Evolutionary conservation across 2,113 vertebrate species (phyloP).

Genomic region (Petaurus breviceps): DNA sequence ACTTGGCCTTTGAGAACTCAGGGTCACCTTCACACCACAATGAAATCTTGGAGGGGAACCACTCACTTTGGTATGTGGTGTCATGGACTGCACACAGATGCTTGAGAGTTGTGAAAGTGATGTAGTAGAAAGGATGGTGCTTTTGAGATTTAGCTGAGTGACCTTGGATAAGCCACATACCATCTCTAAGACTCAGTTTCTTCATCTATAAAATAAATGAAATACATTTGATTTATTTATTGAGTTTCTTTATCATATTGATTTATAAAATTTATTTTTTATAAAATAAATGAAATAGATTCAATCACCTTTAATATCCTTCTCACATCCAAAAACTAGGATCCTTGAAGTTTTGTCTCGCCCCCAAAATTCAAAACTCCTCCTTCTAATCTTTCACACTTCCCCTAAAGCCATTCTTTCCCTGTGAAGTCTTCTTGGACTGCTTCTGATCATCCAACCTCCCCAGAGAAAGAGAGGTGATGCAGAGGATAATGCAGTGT

Average conservation of each 20-base stretch:
- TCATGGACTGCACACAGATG: not conserved
- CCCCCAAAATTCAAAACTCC: not conserved
- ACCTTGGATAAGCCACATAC: not conserved
- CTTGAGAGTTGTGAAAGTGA: not conserved
- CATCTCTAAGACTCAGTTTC: not conserved
- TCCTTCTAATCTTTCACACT: not conserved
- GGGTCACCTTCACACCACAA: not conserved
- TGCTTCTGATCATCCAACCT: not conserved
- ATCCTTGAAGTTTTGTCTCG: not conserved
- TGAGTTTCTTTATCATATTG: not conserved
- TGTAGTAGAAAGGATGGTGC: not conserved
- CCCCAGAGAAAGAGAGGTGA: not conserved
- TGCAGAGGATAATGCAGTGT: not conserved
- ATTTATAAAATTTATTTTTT: not conserved
- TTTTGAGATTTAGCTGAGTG: not conserved
- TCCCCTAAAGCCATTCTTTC: not conserved
- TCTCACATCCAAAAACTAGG: not conserved
- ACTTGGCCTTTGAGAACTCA: not conserved
- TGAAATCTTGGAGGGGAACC: not conserved
- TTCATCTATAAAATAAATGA: not conserved
- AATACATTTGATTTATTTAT: not conserved
- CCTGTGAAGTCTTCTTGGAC: not conserved
- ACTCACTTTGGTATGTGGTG: not conserved
- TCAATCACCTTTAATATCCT: too few relatives aligned
- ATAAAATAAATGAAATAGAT: not conserved